phyloP scores from a whole-genome alignment of 2,113 vertebrate species.

The Taxidea taxus region DNA sequence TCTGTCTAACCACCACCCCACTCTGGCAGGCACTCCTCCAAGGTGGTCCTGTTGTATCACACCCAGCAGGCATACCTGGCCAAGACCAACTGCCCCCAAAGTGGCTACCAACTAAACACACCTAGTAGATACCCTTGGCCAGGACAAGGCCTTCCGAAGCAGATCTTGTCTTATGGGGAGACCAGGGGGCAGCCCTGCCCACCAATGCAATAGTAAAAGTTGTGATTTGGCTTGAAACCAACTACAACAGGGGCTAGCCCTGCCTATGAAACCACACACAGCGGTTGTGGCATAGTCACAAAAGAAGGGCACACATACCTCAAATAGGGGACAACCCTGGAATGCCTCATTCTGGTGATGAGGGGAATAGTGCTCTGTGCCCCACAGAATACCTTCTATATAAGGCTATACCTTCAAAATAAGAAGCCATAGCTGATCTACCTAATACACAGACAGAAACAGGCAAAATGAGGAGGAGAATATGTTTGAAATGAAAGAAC shows the following conservation, averaged over 20 bases:
- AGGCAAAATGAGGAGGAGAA: background rate
- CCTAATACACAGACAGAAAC: background rate
- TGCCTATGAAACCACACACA: background rate
- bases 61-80: background rate
- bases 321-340: background rate
- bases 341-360: background rate
- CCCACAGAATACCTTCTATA: background rate
- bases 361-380: background rate
- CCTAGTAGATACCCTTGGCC: background rate
- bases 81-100: background rate
- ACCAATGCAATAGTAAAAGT: background rate
- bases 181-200: background rate
- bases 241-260: background rate
- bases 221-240: background rate
- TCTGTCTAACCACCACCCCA: background rate
- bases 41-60: background rate
- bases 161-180: background rate
- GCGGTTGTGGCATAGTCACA: background rate
- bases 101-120: background rate
- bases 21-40: background rate
- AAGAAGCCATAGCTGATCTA: background rate
- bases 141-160: background rate
- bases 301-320: background rate
- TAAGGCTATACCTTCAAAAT: background rate
- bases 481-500: background rate